A percentile compares a stretch with the other conserved stretches of the same genome.
phyloP scores from a whole-genome alignment of 1,140 invertebrate genomes.

The Aporrectodea caliginosa region DNA sequence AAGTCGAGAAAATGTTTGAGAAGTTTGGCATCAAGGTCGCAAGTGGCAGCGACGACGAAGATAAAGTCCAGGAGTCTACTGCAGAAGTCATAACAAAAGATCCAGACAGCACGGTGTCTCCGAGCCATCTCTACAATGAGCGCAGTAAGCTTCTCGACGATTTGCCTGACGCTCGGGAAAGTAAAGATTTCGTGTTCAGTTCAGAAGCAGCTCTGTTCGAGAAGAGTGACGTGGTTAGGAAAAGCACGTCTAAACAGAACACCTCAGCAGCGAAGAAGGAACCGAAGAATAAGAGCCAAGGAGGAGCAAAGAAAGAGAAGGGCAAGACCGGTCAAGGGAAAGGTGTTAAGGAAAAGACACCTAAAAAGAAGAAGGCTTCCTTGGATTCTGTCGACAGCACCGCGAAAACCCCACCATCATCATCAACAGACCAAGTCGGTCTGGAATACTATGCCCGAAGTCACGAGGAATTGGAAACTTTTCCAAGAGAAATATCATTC shows the following conservation, averaged over 20 bases:
- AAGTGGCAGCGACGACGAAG: not conserved
- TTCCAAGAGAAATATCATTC: no score
- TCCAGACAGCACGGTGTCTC: not conserved
- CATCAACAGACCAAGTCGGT: no score
- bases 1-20: constrained; percentile 25
- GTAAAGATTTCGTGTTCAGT: not conserved
- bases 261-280: not conserved
- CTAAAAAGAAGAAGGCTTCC: not conserved
- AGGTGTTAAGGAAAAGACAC: not conserved
- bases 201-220: not conserved
- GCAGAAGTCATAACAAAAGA: not conserved
- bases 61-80: not conserved
- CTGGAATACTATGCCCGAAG: no score
- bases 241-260: not conserved
- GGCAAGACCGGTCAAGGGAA: not conserved
- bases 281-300: not conserved
- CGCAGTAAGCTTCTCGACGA: not conserved
- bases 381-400: no score
- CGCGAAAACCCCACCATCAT: no score
- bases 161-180: not conserved
- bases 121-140: not conserved
- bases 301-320: not conserved
- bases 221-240: not conserved
- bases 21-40: constrained; percentile 18
- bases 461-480: no score